A percentile compares a stretch with the other conserved stretches of the same genome.
These are phyloP conservation scores for Adelphocoris suturalis DNA, from an alignment of 2,888 invertebrate species.

Conservation along the genomic window DNA sequence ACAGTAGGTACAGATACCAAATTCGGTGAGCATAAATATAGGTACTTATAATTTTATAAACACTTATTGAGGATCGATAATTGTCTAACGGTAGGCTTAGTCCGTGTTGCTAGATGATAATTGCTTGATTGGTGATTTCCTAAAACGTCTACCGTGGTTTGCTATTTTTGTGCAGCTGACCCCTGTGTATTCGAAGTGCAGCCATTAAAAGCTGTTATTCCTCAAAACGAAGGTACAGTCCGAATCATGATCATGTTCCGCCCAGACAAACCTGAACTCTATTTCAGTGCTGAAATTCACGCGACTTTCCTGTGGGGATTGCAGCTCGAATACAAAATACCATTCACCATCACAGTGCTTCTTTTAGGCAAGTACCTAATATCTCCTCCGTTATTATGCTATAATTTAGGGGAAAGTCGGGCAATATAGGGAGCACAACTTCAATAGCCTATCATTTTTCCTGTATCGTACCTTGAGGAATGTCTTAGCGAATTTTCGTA, in stretches of 20 bases:
- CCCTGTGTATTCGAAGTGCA: background rate
- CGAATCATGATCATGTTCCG: background rate
- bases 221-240: background rate
- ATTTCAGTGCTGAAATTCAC: background rate
- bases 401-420: background rate
- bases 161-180: background rate
- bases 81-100: too few relatives aligned
- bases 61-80: too few relatives aligned
- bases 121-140: too few relatives aligned
- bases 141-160: too few relatives aligned
- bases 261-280: background rate
- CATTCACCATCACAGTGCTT: conserved; percentile 4
- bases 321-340: conserved; percentile 37
- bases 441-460: too few relatives aligned
- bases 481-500: too few relatives aligned
- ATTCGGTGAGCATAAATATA: too few relatives aligned
- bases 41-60: too few relatives aligned
- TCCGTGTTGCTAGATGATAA: too few relatives aligned
- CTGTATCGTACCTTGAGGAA: too few relatives aligned
- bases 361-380: conserved; percentile 3
- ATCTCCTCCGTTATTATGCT: background rate
- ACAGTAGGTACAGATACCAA: too few relatives aligned
- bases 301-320: conserved; percentile 12
- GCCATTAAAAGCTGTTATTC: background rate
- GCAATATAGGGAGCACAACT: too few relatives aligned